These are phyloP conservation scores for Drosophila watanabei DNA, from an alignment of 1,140 invertebrate genomes.

Conservation along the genomic window DNA sequence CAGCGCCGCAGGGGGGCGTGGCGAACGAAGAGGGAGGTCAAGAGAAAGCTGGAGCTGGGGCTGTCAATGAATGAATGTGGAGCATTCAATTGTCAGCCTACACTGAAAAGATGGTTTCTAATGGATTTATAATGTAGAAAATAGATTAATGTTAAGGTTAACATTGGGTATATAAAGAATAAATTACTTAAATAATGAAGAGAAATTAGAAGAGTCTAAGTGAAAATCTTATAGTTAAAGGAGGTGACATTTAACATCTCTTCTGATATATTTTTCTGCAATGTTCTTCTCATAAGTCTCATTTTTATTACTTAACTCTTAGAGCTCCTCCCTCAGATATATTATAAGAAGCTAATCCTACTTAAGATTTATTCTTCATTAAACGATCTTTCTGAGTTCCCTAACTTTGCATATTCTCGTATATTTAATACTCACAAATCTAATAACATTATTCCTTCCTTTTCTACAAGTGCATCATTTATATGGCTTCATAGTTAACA, in stretches of 20 bases:
- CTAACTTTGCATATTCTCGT: not conserved
- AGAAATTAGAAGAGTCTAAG: not conserved
- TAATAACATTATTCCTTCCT: not conserved
- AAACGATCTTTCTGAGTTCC: not conserved
- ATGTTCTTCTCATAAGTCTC: too few species aligned
- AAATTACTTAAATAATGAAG: not conserved
- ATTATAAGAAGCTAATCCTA: not conserved
- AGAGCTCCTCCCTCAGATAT: not conserved
- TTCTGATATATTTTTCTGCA: too few species aligned
- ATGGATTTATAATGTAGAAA: not conserved
- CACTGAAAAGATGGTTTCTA: slow-evolving; percentile 9
- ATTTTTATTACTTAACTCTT: not conserved
- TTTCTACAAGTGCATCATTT: slow-evolving; percentile 14
- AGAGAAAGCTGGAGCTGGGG: slow-evolving; percentile 38
- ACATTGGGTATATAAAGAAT: not conserved
- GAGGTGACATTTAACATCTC: not conserved
- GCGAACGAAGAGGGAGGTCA: slow-evolving; percentile 22
- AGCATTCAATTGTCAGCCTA: slow-evolving; percentile 47
- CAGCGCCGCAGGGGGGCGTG: not conserved
- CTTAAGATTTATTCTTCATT: not conserved
- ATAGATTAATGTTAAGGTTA: not conserved
- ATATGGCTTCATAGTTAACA: slow-evolving; percentile 14
- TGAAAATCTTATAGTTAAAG: not conserved
- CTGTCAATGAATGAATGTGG: slow-evolving; percentile 52
- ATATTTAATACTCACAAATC: not conserved